A percentile compares a stretch with the other conserved stretches of the same genome.
Evolutionary conservation across 2,888 invertebrate genomes (phyloP).

Genomic region (Nycteola revayana): DNA sequence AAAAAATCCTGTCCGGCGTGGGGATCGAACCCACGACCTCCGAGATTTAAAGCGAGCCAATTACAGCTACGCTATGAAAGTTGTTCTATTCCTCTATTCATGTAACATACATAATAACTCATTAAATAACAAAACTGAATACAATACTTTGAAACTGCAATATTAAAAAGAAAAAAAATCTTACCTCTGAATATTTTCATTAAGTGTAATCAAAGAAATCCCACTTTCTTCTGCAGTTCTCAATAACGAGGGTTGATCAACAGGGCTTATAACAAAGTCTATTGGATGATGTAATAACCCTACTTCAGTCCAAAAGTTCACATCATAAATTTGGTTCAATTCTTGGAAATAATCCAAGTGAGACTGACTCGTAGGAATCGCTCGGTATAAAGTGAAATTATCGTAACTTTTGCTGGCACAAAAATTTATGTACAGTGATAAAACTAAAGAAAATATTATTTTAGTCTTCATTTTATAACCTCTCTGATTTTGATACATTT

Average conservation of each 20-base stretch:
- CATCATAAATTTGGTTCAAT: slow-evolving; percentile 34
- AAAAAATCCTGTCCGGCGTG: too few relatives aligned
- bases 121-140: too few relatives aligned
- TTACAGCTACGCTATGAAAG: too few relatives aligned
- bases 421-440: slow-evolving; percentile 6
- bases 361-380: slow-evolving; percentile 39
- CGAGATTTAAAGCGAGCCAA: too few relatives aligned
- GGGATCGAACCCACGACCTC: too few relatives aligned
- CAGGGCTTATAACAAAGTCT: slow-evolving; percentile 55
- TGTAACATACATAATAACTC: too few relatives aligned
- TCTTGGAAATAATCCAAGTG: slow-evolving; percentile 52
- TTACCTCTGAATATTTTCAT: slow-evolving; percentile 59
- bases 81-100: too few relatives aligned
- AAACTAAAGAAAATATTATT: neutral
- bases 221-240: slow-evolving; percentile 32
- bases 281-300: slow-evolving; percentile 43
- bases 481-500: neutral
- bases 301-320: slow-evolving; percentile 57
- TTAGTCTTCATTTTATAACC: neutral
- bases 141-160: too few relatives aligned
- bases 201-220: slow-evolving; percentile 46
- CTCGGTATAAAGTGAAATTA: slow-evolving; percentile 58
- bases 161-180: slow-evolving; percentile 4
- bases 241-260: slow-evolving; percentile 34
- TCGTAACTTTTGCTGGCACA: slow-evolving; percentile 28